Evolutionary conservation across 2,113 vertebrate species (phyloP), one percentile per base, ranked within the genome.

Genomic region (Channa maculata): DNA sequence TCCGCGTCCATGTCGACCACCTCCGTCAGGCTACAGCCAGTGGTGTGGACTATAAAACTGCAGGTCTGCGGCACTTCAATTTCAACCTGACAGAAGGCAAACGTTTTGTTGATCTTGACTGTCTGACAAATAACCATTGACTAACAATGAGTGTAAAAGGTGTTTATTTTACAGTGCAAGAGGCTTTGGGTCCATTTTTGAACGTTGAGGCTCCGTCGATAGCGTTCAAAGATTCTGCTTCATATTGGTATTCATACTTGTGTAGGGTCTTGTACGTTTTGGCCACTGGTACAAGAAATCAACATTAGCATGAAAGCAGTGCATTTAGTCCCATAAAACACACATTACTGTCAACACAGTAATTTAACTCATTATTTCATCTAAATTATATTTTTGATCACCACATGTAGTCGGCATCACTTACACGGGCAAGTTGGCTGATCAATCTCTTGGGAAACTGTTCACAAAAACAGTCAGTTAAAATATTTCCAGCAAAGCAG

Each of bases 11-110:
- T 85, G 67, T 89, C 90, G 0, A 87, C 80, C 1, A 92, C 95
- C 80, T 99, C 97, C 14, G 90, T 95, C 85, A 99, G 93, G 48
- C 84, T 91, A 77, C 97, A 99, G 71, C 93, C 95, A 60, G 79
- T 94, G 34, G 95, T 96, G 90, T 45, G 95, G 65, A 99, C 77
- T 71, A 95, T 82, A 85, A 95, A 97, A 69, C 86, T 94, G 69
- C 97, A 99, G 8, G 92, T 75, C 49, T 96, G 96, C 10, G 96
- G 97, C 9, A 99, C 97, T 83, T 99, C 97, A 75, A 99, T 94
- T 78, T 96, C 95, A 33, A 97, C 95, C 98, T 99, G 64, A 80
- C 14, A 64, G 11, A 49, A 58, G 14, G n/a, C 13, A 70, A 43
- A 63, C 13, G 24, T 48, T 59, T 15, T 64, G 39, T 70, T 54